Base-by-base conservation (phyloP, 1,140 invertebrate genomes). In the Conus betulinus region DNA sequence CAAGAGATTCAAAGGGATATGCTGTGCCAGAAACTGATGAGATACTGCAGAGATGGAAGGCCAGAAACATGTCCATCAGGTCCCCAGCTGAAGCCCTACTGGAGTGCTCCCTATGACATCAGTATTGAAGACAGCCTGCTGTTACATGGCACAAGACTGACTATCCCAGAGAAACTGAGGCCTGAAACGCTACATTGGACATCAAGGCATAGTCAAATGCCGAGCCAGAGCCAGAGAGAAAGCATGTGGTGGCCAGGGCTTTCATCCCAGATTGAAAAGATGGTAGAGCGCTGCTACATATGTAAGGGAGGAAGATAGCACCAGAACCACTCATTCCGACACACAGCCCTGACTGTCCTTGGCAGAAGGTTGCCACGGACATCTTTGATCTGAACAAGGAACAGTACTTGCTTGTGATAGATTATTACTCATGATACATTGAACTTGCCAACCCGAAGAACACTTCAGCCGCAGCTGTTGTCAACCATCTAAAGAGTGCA, bases 381-480 rank as follows among this genome's bases (percentile, higher is more conserved):
- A 20, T 74, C 0, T 7, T 74, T 20, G 5, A n/a, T 5, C 5
- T 74, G 71, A 74, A 74, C 1, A 25, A 74, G 7, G 20, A 74
- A 25, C 71, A 74, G 71, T 5, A 74, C 3, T 25, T 74, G 7
- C 20, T 25, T 1, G 11, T 74, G 7, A 3, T 74, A 1, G 6
- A 74, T 23, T 74, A 74, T 20, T 74, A 74, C 71, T 74, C 71
- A 74, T 0, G 71, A 7, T 74, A 8, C 7, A 3, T 23, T n/a
- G 71, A 74, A 25, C 11, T 74, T n/a, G 71, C 71, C 7, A 7
- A 74, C 84, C 95, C 7, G 13, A 74, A 74, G 23, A 7, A 74
- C 2, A 74, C 71, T 7, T 17, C 71, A 7, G 20, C 67, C 7
- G 6, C 7, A 8, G 13, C 11, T n/a, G 71, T 74, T 8, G 0